Conservation (phyloP, 2,888 invertebrate genomes). For the Rugalucina vietnamica region DNA sequence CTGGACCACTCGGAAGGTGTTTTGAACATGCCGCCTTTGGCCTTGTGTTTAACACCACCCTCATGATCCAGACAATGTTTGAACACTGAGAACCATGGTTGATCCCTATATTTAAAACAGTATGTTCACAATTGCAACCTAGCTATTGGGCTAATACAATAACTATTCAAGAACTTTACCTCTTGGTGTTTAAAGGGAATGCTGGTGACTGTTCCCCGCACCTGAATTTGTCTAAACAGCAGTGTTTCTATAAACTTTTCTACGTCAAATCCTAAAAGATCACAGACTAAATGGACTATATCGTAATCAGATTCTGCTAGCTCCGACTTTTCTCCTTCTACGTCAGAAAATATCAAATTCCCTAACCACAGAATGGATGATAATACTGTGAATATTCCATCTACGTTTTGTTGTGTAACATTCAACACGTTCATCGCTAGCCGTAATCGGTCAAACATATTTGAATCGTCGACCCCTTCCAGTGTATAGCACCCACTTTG, state of each 20-base stretch:
- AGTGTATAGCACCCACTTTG: slow-evolving; percentile 78
- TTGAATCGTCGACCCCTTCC: slow-evolving; percentile 74
- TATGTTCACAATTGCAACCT: no score
- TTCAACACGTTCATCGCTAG: slow-evolving; percentile 79
- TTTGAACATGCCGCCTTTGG: no score
- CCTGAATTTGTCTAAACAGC: slow-evolving; percentile 78
- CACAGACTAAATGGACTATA: slow-evolving; percentile 72
- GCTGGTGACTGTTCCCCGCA: slow-evolving; percentile 78
- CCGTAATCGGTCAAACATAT: slow-evolving; percentile 78
- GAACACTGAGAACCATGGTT: no score
- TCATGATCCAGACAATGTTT: no score
- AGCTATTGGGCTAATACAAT: no score
- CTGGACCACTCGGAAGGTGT: no score
- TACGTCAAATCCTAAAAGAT: slow-evolving; percentile 75
- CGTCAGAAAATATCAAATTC: slow-evolving; percentile 77
- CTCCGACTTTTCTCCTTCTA: slow-evolving; percentile 79
- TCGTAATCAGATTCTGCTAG: slow-evolving; percentile 69
- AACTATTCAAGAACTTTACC: slow-evolving; percentile 69
- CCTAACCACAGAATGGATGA: slow-evolving; percentile 78
- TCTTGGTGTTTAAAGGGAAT: slow-evolving; percentile 80
- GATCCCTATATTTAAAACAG: no score
- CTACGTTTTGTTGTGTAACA: slow-evolving; percentile 75
- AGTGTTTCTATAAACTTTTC: slow-evolving; percentile 71
- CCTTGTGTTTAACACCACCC: no score
- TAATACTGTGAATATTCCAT: slow-evolving; percentile 77